Evolutionary conservation across 2,888 invertebrate species (phyloP).

Genomic region (Heliconius sara): DNA sequence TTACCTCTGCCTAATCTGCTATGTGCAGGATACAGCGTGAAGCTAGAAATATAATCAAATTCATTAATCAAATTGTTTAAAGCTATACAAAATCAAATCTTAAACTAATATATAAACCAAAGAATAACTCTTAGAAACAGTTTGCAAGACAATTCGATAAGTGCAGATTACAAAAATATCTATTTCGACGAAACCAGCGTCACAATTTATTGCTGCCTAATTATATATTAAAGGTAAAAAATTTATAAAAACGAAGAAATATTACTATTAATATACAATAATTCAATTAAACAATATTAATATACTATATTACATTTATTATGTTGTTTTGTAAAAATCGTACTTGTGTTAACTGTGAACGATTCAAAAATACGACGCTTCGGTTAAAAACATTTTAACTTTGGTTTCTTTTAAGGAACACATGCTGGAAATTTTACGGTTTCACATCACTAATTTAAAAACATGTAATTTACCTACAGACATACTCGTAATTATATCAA

Average conservation of each 20-base stretch:
- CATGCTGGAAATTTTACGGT: constrained; percentile 28
- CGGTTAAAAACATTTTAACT: background rate
- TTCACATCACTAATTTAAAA: constrained; percentile 35
- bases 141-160: constrained; percentile 43
- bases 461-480: constrained; percentile 53
- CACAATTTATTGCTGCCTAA: constrained; percentile 56
- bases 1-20: no score
- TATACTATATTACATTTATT: background rate
- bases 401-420: constrained; percentile 2
- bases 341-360: background rate
- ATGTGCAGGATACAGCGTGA: no score
- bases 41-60: background rate
- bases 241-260: constrained; percentile 34
- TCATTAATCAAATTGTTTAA: background rate
- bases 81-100: background rate
- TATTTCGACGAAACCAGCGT: constrained; percentile 55
- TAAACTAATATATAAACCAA: background rate
- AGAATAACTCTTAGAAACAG: background rate
- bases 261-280: constrained; percentile 20
- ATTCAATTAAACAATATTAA: background rate
- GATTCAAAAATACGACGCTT: constrained; percentile 6
- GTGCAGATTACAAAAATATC: constrained; percentile 62
- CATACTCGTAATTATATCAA: constrained; percentile 61
- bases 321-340: constrained; percentile 7
- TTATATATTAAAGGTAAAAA: constrained; percentile 42